phyloP scores from a whole-genome alignment of 1,140 invertebrate genomes.

The Sycobia sp. region DNA sequence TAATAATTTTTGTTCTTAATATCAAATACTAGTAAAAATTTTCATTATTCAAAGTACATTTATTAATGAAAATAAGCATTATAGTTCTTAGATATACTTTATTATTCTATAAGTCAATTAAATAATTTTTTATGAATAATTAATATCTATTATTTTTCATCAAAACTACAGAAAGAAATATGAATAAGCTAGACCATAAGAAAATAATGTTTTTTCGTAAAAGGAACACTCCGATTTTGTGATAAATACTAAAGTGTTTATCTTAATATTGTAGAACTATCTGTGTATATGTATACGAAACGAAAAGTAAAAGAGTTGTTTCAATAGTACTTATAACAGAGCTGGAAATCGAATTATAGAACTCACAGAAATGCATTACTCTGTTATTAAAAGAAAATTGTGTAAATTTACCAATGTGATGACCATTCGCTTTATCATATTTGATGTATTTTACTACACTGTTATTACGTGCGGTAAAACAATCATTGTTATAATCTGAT shows the following conservation, averaged over 20 bases:
- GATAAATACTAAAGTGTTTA: not conserved
- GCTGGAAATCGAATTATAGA: not conserved
- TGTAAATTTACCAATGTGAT: not conserved
- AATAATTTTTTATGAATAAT: not conserved
- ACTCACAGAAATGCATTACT: no score
- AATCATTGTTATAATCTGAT: constrained; percentile 21
- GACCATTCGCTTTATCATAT: constrained; percentile 1
- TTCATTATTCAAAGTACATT: no score
- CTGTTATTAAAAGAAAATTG: no score
- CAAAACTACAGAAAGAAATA: not conserved
- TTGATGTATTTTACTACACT: constrained; percentile 18
- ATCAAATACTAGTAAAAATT: no score
- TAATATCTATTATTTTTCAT: not conserved
- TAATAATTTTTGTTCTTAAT: no score
- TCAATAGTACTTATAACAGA: not conserved
- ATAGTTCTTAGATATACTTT: no score
- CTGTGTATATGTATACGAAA: not conserved
- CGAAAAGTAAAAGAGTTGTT: not conserved
- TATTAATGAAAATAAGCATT: no score
- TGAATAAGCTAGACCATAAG: not conserved
- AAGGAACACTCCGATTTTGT: not conserved
- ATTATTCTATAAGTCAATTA: not conserved
- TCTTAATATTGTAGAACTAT: not conserved
- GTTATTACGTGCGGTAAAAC: constrained; percentile 27
- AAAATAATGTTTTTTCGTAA: not conserved